phyloP scores from a whole-genome alignment of 2,797 vertebrate genomes.

The Varecia variegata region DNA sequence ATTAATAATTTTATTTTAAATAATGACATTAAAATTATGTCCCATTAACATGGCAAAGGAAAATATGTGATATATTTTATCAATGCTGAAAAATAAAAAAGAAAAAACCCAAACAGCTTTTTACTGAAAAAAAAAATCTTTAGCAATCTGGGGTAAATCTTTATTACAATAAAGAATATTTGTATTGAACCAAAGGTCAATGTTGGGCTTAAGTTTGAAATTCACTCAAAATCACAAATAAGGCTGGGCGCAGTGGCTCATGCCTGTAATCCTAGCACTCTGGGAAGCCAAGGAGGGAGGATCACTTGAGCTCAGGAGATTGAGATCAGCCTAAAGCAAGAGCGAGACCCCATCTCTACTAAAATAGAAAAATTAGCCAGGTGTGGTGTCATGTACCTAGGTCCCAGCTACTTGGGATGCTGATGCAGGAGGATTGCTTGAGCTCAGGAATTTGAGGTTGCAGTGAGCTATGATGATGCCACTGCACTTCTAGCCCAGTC shows the following conservation, averaged over 20 bases:
- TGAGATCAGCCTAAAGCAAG: background rate
- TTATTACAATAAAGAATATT: background rate
- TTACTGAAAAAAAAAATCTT: background rate
- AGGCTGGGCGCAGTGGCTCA: background rate
- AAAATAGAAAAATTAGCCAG: background rate
- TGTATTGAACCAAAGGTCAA: background rate
- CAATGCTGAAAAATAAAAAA: background rate
- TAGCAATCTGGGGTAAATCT: background rate
- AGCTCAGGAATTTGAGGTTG: background rate
- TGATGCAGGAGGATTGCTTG: background rate
- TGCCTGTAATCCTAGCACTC: background rate
- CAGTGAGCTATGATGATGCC: background rate
- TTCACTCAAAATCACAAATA: constrained; percentile 1
- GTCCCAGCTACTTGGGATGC: background rate
- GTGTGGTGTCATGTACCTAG: background rate
- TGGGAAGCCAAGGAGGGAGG: background rate
- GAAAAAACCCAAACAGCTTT: background rate
- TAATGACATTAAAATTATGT: background rate
- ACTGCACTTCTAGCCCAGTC: background rate
- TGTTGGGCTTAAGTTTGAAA: background rate
- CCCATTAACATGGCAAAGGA: background rate
- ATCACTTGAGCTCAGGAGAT: background rate
- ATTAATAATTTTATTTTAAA: background rate
- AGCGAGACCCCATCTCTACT: background rate
- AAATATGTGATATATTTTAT: background rate